phyloP scores from a whole-genome alignment of 2,797 vertebrate genomes.

The Poecilia gillii region DNA sequence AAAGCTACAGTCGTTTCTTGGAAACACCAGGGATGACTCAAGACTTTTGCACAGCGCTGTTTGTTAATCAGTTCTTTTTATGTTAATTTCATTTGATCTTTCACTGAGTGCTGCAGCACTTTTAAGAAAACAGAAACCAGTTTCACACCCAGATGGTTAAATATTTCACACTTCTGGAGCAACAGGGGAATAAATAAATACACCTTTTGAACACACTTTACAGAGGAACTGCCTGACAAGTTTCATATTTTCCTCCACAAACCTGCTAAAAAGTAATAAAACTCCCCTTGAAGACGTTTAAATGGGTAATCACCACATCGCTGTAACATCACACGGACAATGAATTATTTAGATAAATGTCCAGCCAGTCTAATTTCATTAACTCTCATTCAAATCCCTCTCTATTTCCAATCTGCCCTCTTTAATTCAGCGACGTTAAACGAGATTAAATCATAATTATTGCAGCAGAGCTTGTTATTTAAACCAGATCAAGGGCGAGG shows the following conservation, averaged over 20 bases:
- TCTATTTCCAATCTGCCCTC: conserved; percentile 74
- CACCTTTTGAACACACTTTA: conserved; percentile 74
- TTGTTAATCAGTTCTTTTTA: conserved; percentile 9
- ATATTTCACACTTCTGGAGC: conserved; percentile 73
- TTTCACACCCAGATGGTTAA: conserved; percentile 63
- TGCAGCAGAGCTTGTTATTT: conserved; percentile 63
- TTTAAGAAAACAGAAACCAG: conserved; percentile 69
- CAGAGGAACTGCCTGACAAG: conserved; percentile 70
- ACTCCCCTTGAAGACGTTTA: conserved; percentile 73
- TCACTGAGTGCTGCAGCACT: conserved; percentile 44
- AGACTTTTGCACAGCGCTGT: not conserved
- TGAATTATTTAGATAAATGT: conserved; percentile 82
- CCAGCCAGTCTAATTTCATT: conserved; percentile 74
- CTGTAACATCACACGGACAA: conserved; percentile 76
- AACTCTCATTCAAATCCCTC: conserved; percentile 68
- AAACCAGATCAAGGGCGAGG: conserved; percentile 75
- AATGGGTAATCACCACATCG: conserved; percentile 81
- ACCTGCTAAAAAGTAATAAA: conserved; percentile 65
- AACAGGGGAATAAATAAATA: conserved; percentile 77
- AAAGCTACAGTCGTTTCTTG: too few species aligned
- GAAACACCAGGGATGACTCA: too few species aligned
- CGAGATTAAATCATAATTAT: conserved; percentile 76
- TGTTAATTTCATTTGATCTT: conserved; percentile 49
- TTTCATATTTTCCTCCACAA: conserved; percentile 56
- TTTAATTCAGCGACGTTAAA: conserved; percentile 73